Evolutionary conservation across 2,888 invertebrate genomes (phyloP).

Genomic region (Stegana nigrithorax): DNA sequence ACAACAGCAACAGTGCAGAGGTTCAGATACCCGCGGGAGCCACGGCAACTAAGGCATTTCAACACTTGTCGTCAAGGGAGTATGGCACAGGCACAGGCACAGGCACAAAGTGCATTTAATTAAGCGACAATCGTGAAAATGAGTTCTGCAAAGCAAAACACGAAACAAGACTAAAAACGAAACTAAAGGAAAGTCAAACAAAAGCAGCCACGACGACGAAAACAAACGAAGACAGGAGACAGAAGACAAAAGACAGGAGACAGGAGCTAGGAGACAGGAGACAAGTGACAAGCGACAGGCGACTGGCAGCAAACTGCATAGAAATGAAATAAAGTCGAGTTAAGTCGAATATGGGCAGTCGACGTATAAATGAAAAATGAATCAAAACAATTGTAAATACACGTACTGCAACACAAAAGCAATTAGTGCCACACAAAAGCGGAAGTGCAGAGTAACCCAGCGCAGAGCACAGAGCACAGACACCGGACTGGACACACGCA

Average conservation of each 20-base stretch:
- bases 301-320: not conserved
- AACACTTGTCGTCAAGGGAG: no score
- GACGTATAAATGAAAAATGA: constrained; percentile 50
- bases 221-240: not conserved
- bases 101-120: constrained; percentile 57
- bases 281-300: not conserved
- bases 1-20: no score
- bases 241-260: constrained; percentile 19
- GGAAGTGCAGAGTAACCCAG: constrained; percentile 43
- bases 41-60: no score
- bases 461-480: no score
- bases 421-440: constrained; percentile 62
- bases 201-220: not conserved
- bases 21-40: no score
- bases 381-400: constrained; percentile 62
- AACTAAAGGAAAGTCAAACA: not conserved
- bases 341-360: not conserved
- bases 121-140: constrained; percentile 37
- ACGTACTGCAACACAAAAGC: constrained; percentile 59
- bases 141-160: not conserved
- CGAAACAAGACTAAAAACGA: not conserved
- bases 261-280: not conserved
- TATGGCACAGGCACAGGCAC: constrained; percentile 37
- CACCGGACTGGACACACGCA: no score
- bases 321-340: not conserved